Percentiles rank a stretch among this genome's conserved stretches.
Evolutionary conservation across 2,113 vertebrate genomes (phyloP).

Genomic region (Hiodon alosoides): DNA sequence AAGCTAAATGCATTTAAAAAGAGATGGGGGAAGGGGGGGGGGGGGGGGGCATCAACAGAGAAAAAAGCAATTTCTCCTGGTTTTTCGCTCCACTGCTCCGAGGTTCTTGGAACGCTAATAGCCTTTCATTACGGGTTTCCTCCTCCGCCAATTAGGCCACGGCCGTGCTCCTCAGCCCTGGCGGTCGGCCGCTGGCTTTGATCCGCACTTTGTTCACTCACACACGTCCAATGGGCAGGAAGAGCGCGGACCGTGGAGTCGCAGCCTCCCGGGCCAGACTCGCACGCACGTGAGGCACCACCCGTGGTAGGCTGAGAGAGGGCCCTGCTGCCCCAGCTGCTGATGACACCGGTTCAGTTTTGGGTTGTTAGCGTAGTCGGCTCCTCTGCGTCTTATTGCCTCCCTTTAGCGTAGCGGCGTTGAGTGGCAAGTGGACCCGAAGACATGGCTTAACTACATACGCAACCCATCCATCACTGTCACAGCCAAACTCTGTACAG

Average conservation of each 20-base stretch:
- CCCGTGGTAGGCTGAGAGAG: slow-evolving; percentile 1
- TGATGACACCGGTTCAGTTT: no score
- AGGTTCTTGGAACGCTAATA: slow-evolving; percentile 64
- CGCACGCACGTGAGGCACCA: background rate
- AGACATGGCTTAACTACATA: no score
- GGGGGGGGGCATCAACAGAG: slow-evolving; percentile 36
- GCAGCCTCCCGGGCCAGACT: background rate
- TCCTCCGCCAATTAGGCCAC: slow-evolving; percentile 71
- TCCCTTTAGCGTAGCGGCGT: no score
- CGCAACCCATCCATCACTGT: no score
- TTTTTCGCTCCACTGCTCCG: slow-evolving; percentile 34
- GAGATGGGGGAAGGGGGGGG: background rate
- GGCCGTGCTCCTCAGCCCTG: slow-evolving; percentile 60
- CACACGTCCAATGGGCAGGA: slow-evolving; percentile 72
- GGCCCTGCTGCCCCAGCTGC: no score
- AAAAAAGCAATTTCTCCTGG: slow-evolving; percentile 60
- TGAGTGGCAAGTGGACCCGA: no score
- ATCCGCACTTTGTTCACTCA: slow-evolving; percentile 81
- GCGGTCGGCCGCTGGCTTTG: slow-evolving; percentile 61
- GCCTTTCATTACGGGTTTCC: slow-evolving; percentile 81
- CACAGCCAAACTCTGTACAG: no score
- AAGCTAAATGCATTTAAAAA: slow-evolving; percentile 1
- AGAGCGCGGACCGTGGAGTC: slow-evolving; percentile 49
- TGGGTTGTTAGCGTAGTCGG: no score
- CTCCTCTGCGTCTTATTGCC: no score